Conservation (phyloP, 2,888 invertebrate species). For the Scaptodrosophila latifasciaeformis region DNA sequence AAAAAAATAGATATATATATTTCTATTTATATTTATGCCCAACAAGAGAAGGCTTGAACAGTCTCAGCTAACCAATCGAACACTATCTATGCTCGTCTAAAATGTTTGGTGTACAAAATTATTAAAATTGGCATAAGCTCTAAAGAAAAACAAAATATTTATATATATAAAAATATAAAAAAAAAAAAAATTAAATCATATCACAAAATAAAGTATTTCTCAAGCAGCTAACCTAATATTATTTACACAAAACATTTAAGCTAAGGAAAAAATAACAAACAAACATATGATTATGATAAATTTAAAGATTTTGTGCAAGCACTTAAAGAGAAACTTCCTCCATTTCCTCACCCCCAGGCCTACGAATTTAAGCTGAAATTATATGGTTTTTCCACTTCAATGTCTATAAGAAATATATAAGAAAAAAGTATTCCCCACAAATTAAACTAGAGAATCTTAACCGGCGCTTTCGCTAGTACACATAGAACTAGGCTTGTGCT, state of each 20-base stretch:
- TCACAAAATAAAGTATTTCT: too few relatives aligned
- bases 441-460: constrained; percentile 34
- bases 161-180: too few relatives aligned
- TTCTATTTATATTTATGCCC: too few relatives aligned
- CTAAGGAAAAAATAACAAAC: not conserved
- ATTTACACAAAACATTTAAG: too few relatives aligned
- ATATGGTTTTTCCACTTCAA: constrained; percentile 57
- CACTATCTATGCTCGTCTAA: too few relatives aligned
- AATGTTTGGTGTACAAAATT: not conserved
- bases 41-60: constrained; percentile 24
- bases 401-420: constrained; percentile 16
- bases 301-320: constrained; percentile 37
- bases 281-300: constrained; percentile 17
- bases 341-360: too few relatives aligned
- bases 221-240: too few relatives aligned
- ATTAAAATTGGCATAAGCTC: constrained; percentile 6
- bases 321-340: constrained; percentile 26
- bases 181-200: too few relatives aligned
- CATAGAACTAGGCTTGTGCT: constrained; percentile 52
- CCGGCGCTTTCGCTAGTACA: constrained; percentile 63
- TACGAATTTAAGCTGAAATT: constrained; percentile 64
- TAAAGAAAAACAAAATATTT: constrained; percentile 6
- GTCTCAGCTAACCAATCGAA: constrained; percentile 3
- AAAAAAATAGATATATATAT: too few relatives aligned
- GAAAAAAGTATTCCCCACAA: constrained; percentile 17